Conservation (phyloP, 1,140 invertebrate genomes). For the Panulirus ornatus region DNA sequence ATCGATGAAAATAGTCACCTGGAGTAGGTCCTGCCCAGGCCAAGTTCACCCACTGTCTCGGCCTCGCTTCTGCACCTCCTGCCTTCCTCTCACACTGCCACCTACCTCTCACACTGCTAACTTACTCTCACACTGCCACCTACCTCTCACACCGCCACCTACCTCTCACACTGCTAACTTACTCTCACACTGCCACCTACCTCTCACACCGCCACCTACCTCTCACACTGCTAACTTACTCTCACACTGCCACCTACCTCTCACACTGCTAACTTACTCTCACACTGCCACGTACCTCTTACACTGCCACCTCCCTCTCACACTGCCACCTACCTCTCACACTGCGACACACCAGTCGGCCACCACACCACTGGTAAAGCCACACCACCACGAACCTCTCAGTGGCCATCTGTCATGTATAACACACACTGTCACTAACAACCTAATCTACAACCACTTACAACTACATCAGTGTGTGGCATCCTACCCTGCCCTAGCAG, state of each 20-base stretch:
- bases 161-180: not conserved
- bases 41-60: not conserved
- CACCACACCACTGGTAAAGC: no score
- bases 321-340: no score
- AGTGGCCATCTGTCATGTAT: no score
- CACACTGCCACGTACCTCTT: not conserved
- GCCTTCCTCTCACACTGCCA: not conserved
- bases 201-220: not conserved
- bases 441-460: no score
- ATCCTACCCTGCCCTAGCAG: no score
- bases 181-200: not conserved
- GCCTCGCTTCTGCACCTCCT: conserved; percentile 9
- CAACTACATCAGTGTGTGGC: no score
- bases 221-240: not conserved
- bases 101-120: not conserved
- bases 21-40: conserved; percentile 26
- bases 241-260: not conserved
- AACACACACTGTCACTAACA: no score
- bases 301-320: not conserved
- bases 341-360: no score
- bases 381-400: no score
- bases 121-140: not conserved
- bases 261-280: not conserved
- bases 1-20: conserved; percentile 39
- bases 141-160: not conserved